Base-by-base conservation (phyloP, 2,888 invertebrate genomes). In the Eristalis pertinax region DNA sequence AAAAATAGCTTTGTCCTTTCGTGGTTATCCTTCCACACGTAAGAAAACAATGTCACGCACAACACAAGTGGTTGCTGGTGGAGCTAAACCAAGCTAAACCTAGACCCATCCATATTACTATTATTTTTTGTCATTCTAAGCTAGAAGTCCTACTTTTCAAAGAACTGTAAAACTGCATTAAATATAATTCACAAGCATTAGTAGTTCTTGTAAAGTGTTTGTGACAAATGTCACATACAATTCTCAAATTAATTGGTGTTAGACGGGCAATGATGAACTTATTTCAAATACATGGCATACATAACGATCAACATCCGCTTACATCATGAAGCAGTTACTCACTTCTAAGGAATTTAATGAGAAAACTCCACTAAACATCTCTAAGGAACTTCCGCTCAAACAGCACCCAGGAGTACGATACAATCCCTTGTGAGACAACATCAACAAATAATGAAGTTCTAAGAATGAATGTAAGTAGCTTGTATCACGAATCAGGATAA, bases 401-500 rank as follows among this genome's bases (percentile, higher is more conserved):
- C 81, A 76, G 73, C 35, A 77, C 76, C 76, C 76, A 26, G 35
- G 76, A 77, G 82, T 24, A 76, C 64, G 60, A 62, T 81, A 62
- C 63, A 68, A 68, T 76, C 63, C 56, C 63, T 73, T 50, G n/a
- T 68, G 62, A 10, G 43, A 58, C 65, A 65, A 41, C 15, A 62
- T 24, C n/a, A 56, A 35, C 63, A 62, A 62, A 13, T 60, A 50
- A 74, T 24, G 68, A 81, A 77, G 68, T 68, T 76, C 62, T 65
- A 24, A 70, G 15, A 58, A 81, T 35, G 63, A 56, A 64, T 68
- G 68, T 81, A 79, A 79, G 67, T 58, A 77, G 75, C 75, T 74
- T 85, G 82, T 77, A 74, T 75, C 83, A 74, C 29, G 73, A 83
- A 78, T 65, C 85, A 82, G 78, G 74, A 78, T 83, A 83, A 83